Base-by-base conservation (phyloP, 2,113 vertebrate species). In the Orthonyx spaldingii region DNA sequence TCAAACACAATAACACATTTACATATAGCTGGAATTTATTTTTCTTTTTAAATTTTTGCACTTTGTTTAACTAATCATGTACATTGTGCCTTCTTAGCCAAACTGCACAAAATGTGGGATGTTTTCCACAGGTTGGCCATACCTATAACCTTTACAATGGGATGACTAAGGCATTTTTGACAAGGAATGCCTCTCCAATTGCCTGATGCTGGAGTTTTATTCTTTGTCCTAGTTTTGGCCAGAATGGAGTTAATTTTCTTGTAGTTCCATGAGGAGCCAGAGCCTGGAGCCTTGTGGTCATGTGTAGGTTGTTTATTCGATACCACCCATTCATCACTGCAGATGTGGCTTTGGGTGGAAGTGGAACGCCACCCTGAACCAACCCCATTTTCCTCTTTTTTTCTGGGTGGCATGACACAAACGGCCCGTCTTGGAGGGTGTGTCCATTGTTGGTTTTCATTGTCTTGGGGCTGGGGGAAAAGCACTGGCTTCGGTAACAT, bases 401-500 rank as follows among this genome's bases (percentile, higher is more conserved):
- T 32, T 50, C 32, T 26, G 13, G 10, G 13, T 24, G n/a, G 10
- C 26, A 21, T 21, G 20, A 35, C 35, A 59, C 4, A 50, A 50
- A 37, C 0, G 0, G 9, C 42, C 21, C 44, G 11, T 22, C 32
- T 59, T 60, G 46, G 9, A 52, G 37, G 53, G 46, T 59, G 52
- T 60, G 33, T 35, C 46, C 33, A 13, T 8, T 17, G 11, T 2
- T 59, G 33, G 63, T 37, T 87, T 52, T 18, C 11, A 1, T 5
- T 52, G 27, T 32, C 46, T 77, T 10, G 15, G 53, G 46, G 22
- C 5, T 60, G 27, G 3, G 9, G 21, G 7, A 8, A 19, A 72
- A 37, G 33, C 32, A 27, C 7, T 0, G 0, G 9, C 44, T 1
- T 0, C 0, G 0, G 21, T 22, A 8, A 60, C 33, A 10, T 44